Base-by-base conservation (phyloP, 2,113 vertebrate genomes). In the Kryptolebias marmoratus region DNA sequence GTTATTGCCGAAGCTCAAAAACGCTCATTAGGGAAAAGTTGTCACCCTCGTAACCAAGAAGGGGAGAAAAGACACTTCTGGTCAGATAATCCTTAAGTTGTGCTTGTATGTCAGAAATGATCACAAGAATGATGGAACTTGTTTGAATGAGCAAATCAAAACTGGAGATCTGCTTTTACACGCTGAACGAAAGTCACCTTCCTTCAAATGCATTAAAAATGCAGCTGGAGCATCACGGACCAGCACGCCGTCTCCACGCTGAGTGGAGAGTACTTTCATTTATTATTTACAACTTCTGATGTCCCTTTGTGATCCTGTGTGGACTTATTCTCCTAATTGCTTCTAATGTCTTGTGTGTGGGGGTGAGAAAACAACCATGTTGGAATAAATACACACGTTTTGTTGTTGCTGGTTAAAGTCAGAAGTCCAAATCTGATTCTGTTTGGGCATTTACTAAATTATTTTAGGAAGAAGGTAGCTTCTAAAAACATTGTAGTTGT, bases 241-340 rank as follows among this genome's bases (percentile, higher is more conserved):
- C 16, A 56, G 42, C 39, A 3, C 0, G 27, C 65, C 18, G 39
- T 31, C 53, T 56, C 27, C 53, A 56, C 65, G 12, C 36, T 9
- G 52, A 55, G 7, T 49, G 61, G 28, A 64, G 45, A 64, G 27
- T 32, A 61, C 65, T 44, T 56, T 59, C 18, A 60, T 70, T 28
- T 50, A 48, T 70, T 50, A 49, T 59, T 70, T 60, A 49, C 58
- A 45, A 13, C 36, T n/a, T 60, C 22, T 60, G 55, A 59, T 45
- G 18, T 58, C 6, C 16, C 18, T 2, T 59, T 68, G 11, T 44
- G 18, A 48, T 36, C 44, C 49, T 11, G 13, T 45, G 15, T 59
- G 11, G 30, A 31, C 55, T 50, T 39, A 22, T 15, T 22, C 49
- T 58, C 45, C 55, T 69, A 30, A 47, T n/a, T 56, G 53, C 58